Base-by-base conservation (phyloP, 2,797 vertebrate species). In the Hylomyscus alleni region DNA sequence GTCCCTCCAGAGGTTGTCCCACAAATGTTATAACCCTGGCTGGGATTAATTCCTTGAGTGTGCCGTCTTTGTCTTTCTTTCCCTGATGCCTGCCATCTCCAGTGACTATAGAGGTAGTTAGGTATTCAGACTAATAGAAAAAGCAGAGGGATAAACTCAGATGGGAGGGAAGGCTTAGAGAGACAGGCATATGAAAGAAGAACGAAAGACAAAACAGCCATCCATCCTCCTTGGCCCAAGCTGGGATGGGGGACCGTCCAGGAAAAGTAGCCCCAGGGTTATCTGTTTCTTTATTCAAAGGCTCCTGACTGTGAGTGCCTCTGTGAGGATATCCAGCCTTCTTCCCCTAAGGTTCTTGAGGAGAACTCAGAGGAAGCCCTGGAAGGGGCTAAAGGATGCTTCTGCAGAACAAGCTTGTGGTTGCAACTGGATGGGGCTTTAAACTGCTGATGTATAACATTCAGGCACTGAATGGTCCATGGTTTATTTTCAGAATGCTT, bases 1-100 rank as follows among this genome's bases (percentile, higher is more conserved):
- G 60, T 89, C 96, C 67, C 87, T 92, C 93, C 89, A 81, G 77
- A 90, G 62, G 94, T 97, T 93, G 90, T 26, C 91, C 47, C 72
- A 91, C 56, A 72, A 52, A 85, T 94, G 76, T n/a, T 19, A 5
- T 84, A 89, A n/a, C 67, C 60, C 73, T 96, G 93, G 60, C 87
- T 12, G 95, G 94, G 81, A 95, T 96, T 96, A 75, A 65, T 78
- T 94, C 76, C 56, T 89, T 95, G 54, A 73, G 54, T 82, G 77
- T 86, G 78, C 58, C 15, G 26, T 94, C 67, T 94, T 9, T 47
- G n/a, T n/a, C n/a, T n/a, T n/a, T n/a, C 22, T 93, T 89, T 40
- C 10, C 81, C 44, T 91, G 78, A 80, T 88, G 40, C 67, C 72
- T 81, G 19, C 82, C 67, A 81, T 94, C 72, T 56, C 47, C 20